Evolutionary conservation across 2,113 vertebrate genomes (phyloP), one percentile per base, ranked within the genome.

Genomic region (Pongo abelii): DNA sequence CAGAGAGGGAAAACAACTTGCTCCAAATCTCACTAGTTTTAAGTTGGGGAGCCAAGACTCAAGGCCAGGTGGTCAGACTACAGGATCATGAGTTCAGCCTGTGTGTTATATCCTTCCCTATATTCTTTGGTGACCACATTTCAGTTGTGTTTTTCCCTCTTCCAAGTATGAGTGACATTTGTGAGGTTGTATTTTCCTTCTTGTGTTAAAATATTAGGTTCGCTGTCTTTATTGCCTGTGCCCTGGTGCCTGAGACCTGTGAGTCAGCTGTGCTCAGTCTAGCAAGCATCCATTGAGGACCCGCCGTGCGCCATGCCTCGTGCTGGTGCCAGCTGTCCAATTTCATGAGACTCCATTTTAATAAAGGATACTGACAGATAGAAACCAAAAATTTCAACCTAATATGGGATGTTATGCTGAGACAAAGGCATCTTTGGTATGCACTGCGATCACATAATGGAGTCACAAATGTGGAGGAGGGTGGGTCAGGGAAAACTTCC

Each of bases 231-330:
- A 3, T 78, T 64, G 59, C 50, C 38, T 35, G 1, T 30, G 43
- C n/a, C 50, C 70, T 17, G 18, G 57, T 61, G 25, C 35, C 4
- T 25, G 11, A 27, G n/a, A 13, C 25, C 4, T 16, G 32, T 23
- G 61, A 17, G 52, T 55, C 84, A 74, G 25, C 35, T 84, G 78
- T 79, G 32, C 43, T 67, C 0, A 0, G 38, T 67, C 3, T 23
- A 25, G 72, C 75, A 46, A 48, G 40, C 32, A 2, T 22, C 16
- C n/a, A 61, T 12, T 32, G 52, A 77, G 16, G 55, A 5, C 59
- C 25, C 6, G 8, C 6, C 0, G 6, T 10, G 27, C 18, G 48
- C 61, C 13, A 0, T 16, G 72, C 35, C 23, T 10, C 1, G 5
- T 57, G 64, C 4, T 25, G 22, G 30, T 17, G 23, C 35, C 50